Percentiles rank a stretch among this genome's conserved stretches.
Evolutionary conservation across 2,113 vertebrate genomes (phyloP).

Genomic region (Pollachius pollachius): DNA sequence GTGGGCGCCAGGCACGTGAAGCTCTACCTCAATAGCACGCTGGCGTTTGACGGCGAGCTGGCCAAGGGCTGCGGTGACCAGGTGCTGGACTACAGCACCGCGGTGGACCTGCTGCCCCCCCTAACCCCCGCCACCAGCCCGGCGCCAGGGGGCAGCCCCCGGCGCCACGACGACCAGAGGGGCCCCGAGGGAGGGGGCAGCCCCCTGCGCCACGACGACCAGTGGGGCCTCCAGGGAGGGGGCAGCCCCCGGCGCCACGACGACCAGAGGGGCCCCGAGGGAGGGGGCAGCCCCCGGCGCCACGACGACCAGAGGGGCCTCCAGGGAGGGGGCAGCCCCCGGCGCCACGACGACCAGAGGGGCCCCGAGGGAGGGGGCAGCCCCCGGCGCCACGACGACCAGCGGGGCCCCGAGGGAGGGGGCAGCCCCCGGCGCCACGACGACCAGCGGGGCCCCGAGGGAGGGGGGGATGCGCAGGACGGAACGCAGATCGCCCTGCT

Average conservation of each 20-base stretch:
- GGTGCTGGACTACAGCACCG: slow-evolving; percentile 74
- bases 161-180: slow-evolving; percentile 40
- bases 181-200: background rate
- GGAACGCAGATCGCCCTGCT: slow-evolving; percentile 26
- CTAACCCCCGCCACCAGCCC: slow-evolving; percentile 63
- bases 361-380: slow-evolving; percentile 48
- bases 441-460: slow-evolving; percentile 33
- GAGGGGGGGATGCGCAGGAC: slow-evolving; percentile 59
- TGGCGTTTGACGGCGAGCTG: slow-evolving; percentile 86
- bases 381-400: slow-evolving; percentile 50
- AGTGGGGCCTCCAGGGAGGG: slow-evolving; percentile 39
- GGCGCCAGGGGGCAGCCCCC: slow-evolving; percentile 52
- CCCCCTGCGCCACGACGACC: background rate
- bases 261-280: slow-evolving; percentile 33
- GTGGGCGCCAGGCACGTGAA: slow-evolving; percentile 83
- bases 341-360: slow-evolving; percentile 10
- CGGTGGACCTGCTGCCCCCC: slow-evolving; percentile 69
- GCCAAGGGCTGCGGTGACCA: slow-evolving; percentile 80
- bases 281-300: slow-evolving; percentile 19
- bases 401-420: background rate
- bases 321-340: slow-evolving; percentile 28
- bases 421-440: too few relatives aligned
- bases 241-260: background rate
- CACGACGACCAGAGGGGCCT: slow-evolving; percentile 26
- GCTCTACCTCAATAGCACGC: slow-evolving; percentile 84